phyloP scores from a whole-genome alignment of 2,888 invertebrate species.

The Trichopria drosophilae region DNA sequence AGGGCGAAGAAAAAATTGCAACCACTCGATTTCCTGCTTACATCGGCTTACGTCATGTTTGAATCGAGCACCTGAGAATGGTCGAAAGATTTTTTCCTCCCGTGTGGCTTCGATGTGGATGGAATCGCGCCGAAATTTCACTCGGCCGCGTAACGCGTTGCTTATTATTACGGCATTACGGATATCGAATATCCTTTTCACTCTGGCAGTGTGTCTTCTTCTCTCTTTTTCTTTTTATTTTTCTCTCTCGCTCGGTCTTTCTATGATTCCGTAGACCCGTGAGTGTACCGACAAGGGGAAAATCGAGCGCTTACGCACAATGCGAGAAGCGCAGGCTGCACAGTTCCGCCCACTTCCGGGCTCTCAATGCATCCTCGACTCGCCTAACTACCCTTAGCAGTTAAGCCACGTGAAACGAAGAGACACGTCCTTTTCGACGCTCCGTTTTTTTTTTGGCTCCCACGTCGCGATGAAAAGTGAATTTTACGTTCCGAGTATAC shows the following conservation, averaged over 20 bases:
- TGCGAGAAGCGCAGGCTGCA: slow-evolving; percentile 52
- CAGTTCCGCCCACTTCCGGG: slow-evolving; percentile 59
- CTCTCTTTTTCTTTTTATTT: slow-evolving; percentile 32
- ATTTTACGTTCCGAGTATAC: no score
- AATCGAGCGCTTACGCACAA: slow-evolving; percentile 49
- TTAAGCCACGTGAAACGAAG: slow-evolving; percentile 51
- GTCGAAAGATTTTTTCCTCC: slow-evolving; percentile 37
- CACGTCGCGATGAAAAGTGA: no score
- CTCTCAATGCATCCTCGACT: slow-evolving; percentile 55
- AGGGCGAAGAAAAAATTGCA: slow-evolving; percentile 21
- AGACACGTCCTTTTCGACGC: slow-evolving; percentile 50
- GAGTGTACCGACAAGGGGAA: slow-evolving; percentile 39
- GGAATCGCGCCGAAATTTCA: slow-evolving; percentile 35
- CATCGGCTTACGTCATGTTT: slow-evolving; percentile 42
- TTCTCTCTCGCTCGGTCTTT: slow-evolving; percentile 31
- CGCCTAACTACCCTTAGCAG: slow-evolving; percentile 54
- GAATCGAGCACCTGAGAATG: slow-evolving; percentile 30
- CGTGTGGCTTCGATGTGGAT: slow-evolving; percentile 11
- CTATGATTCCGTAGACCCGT: slow-evolving; percentile 34
- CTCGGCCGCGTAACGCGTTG: slow-evolving; percentile 34
- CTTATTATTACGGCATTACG: slow-evolving; percentile 56
- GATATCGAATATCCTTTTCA: slow-evolving; percentile 59
- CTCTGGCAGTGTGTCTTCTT: slow-evolving; percentile 38
- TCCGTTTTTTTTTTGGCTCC: slow-evolving; percentile 34
- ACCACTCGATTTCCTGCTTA: slow-evolving; percentile 50